A percentile compares a stretch with the other conserved stretches of the same genome.
These are phyloP conservation scores for Syndactyla subalaris DNA, from an alignment of 2,797 vertebrate species.

Conservation along the genomic window DNA sequence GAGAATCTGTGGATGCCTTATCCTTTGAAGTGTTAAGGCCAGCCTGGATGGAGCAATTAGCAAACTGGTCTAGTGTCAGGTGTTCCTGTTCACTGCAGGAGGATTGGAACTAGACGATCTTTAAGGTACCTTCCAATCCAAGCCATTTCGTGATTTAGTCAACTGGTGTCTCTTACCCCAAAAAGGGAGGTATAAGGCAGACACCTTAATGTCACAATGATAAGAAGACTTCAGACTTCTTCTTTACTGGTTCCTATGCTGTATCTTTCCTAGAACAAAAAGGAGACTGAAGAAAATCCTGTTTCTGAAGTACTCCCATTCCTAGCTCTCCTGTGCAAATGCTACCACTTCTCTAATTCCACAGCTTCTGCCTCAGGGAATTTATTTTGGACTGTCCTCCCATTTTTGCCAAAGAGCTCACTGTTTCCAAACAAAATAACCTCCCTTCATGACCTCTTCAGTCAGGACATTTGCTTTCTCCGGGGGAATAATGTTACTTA, in stretches of 20 bases:
- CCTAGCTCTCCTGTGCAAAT: neutral
- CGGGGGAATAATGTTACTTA: slow-evolving; percentile 12
- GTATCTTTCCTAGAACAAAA: neutral
- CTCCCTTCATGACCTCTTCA: slow-evolving; percentile 43
- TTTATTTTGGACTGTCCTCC: slow-evolving; percentile 52
- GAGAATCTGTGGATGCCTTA: neutral
- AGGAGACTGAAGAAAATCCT: neutral
- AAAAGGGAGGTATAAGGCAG: neutral
- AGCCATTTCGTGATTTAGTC: neutral
- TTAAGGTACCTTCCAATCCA: neutral
- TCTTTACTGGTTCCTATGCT: neutral
- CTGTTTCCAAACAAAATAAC: slow-evolving; percentile 55
- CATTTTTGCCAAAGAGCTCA: neutral
- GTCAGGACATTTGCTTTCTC: slow-evolving; percentile 49
- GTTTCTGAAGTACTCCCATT: neutral
- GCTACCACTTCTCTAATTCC: slow-evolving; percentile 39
- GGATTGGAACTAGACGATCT: neutral
- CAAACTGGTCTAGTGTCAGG: neutral
- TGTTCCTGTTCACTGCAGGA: neutral
- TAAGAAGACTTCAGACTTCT: neutral
- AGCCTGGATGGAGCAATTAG: neutral
- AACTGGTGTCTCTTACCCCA: accelerated
- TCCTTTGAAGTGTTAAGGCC: neutral
- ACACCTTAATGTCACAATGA: neutral
- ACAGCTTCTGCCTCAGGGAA: slow-evolving; percentile 42